phyloP scores from a whole-genome alignment of 2,888 invertebrate species.

The Polydesmus complanatus region DNA sequence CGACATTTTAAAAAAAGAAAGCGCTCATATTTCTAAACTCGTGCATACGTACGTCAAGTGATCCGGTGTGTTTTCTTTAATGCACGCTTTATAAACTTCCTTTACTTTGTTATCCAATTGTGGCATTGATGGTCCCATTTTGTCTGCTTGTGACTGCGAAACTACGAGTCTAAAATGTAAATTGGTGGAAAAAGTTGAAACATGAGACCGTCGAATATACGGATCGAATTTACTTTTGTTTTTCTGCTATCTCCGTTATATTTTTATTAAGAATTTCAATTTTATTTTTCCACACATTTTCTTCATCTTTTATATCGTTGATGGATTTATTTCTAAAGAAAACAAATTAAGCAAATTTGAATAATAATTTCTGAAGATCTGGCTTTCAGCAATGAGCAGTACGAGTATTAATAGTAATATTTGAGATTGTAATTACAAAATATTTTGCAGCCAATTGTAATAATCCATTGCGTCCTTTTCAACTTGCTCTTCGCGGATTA shows the following conservation, averaged over 20 bases:
- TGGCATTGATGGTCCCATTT: too few species aligned
- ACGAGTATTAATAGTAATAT: not conserved
- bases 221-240: not conserved
- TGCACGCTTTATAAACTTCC: not conserved
- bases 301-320: not conserved
- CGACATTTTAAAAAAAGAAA: not conserved
- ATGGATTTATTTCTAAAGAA: not conserved
- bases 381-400: too few species aligned
- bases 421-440: not conserved
- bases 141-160: too few species aligned
- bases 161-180: too few species aligned
- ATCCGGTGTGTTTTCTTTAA: not conserved
- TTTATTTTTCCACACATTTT: not conserved
- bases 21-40: too few species aligned
- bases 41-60: too few species aligned
- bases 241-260: not conserved
- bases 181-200: too few species aligned
- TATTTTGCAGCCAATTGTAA: not conserved
- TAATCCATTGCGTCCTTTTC: not conserved
- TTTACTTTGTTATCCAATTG: not conserved
- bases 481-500: not conserved
- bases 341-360: too few species aligned
- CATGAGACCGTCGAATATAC: too few species aligned
- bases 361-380: too few species aligned
- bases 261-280: not conserved